Conservation (phyloP, 2,797 vertebrate species). For the Premnoplex brunnescens region DNA sequence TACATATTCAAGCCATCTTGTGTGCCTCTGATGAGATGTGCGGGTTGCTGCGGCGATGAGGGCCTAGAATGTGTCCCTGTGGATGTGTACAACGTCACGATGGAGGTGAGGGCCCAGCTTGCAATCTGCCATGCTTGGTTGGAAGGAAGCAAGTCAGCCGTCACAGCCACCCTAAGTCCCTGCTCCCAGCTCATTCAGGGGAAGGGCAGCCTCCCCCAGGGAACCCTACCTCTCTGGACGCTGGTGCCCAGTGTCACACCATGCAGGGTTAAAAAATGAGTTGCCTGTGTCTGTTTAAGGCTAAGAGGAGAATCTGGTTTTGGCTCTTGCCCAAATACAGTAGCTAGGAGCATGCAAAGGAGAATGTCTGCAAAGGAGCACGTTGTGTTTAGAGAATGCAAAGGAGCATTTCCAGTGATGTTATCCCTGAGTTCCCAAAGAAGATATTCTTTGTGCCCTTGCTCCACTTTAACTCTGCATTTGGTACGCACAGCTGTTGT, state of each 20-base stretch:
- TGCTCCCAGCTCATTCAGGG: not conserved
- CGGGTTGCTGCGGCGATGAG: constrained; percentile 95
- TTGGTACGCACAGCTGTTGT: not conserved
- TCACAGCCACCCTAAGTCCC: not conserved
- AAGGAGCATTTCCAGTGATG: not conserved
- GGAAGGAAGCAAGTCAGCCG: not conserved
- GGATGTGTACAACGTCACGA: constrained; percentile 86
- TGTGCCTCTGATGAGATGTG: constrained; percentile 92
- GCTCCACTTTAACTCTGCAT: not conserved
- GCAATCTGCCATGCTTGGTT: not conserved
- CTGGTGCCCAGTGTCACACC: not conserved
- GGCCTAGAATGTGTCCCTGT: constrained; percentile 90
- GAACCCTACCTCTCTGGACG: not conserved
- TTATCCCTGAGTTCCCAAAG: not conserved
- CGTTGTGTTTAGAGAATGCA: not conserved
- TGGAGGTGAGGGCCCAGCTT: constrained; percentile 84
- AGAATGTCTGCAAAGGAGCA: not conserved
- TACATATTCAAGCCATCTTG: constrained; percentile 97
- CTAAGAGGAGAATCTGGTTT: not conserved
- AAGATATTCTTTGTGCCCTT: not conserved
- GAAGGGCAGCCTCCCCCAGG: not conserved
- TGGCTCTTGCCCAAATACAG: not conserved
- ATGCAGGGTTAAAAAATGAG: not conserved
- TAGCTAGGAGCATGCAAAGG: not conserved
- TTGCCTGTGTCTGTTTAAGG: not conserved